Evolutionary conservation across 1,140 invertebrate genomes (phyloP).

Genomic region (Sycophila sp.): DNA sequence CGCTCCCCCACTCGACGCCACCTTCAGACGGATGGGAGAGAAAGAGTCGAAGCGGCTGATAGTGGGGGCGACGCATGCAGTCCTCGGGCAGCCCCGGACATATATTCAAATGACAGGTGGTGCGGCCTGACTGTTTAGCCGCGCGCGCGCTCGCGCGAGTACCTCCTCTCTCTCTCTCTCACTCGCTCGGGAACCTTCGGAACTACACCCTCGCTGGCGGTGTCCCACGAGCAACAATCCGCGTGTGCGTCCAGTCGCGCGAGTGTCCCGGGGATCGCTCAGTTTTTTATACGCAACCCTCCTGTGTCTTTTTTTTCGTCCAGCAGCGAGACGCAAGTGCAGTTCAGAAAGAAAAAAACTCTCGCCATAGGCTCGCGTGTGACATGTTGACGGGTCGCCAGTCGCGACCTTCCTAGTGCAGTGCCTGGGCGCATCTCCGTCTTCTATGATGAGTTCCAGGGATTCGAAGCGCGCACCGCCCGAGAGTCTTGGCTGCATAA

Average conservation of each 20-base stretch:
- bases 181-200: not conserved
- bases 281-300: too few species aligned
- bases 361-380: too few species aligned
- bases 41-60: not conserved
- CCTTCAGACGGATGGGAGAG: not conserved
- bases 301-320: too few species aligned
- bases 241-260: too few species aligned
- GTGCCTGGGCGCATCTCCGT: not conserved
- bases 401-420: constrained; percentile 9
- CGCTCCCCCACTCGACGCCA: not conserved
- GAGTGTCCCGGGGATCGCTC: too few species aligned
- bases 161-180: too few species aligned
- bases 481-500: constrained; percentile 34
- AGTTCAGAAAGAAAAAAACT: too few species aligned
- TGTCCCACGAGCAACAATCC: too few species aligned
- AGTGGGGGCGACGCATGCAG: constrained; percentile 1
- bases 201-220: not conserved
- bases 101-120: constrained; percentile 33
- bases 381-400: constrained; percentile 17
- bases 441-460: constrained; percentile 29
- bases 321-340: too few species aligned
- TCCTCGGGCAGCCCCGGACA: not conserved
- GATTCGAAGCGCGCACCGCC: constrained; percentile 25
- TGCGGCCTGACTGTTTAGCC: constrained; percentile 16
- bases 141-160: constrained; percentile 5